These are phyloP conservation scores for Columba livia DNA, from an alignment of 2,113 vertebrate species.

Conservation along the genomic window DNA sequence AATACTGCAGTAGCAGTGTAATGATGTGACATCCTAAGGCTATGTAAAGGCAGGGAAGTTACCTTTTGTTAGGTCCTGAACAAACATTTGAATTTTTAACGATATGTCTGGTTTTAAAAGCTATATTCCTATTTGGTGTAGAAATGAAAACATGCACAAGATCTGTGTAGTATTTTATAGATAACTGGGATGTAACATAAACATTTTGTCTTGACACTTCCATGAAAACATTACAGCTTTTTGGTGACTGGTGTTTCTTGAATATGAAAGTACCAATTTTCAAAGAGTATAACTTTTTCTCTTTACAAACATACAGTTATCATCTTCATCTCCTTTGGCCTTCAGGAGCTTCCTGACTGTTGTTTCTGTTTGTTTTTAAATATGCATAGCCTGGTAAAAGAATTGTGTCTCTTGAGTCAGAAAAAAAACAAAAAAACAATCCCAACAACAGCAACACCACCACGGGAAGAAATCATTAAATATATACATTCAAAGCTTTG, in stretches of 20 bases:
- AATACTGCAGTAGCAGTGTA: not conserved
- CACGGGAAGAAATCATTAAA: not conserved
- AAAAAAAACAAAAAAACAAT: not conserved
- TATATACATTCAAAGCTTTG: not conserved
- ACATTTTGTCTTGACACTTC: not conserved
- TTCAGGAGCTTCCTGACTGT: not conserved
- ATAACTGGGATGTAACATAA: not conserved
- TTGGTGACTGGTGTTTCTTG: not conserved
- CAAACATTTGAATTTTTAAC: not conserved
- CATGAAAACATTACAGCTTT: not conserved
- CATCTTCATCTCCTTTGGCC: not conserved
- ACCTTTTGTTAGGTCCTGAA: not conserved
- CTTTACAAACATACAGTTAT: not conserved
- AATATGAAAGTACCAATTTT: not conserved
- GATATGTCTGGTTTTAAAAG: not conserved
- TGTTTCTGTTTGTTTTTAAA: not conserved
- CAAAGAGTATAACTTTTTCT: not conserved
- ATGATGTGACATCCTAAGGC: not conserved
- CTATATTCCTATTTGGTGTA: not conserved
- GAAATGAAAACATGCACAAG: not conserved
- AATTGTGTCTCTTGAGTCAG: not conserved
- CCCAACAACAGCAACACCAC: not conserved
- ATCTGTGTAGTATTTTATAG: not conserved
- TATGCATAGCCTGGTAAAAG: not conserved
- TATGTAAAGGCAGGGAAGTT: not conserved